phyloP scores from a whole-genome alignment of 2,797 vertebrate genomes.

The Takifugu ocellatus region DNA sequence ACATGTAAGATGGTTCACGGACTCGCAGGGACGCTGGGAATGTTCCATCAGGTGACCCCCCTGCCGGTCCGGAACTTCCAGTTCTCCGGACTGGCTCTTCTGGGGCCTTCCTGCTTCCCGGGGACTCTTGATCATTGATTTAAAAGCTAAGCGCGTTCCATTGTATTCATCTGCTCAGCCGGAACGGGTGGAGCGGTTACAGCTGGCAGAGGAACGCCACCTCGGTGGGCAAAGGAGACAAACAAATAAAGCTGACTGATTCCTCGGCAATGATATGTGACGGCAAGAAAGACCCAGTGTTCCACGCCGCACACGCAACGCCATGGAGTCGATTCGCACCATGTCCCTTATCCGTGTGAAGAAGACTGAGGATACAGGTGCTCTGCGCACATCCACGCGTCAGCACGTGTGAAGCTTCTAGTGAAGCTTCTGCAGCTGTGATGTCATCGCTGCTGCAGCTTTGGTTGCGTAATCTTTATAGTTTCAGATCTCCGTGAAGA shows the following conservation, averaged over 20 bases:
- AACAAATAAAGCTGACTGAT: slow-evolving; percentile 30
- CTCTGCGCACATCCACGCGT: too few relatives aligned
- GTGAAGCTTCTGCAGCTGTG: neutral
- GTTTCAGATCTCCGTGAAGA: slow-evolving; percentile 24
- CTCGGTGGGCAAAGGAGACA: slow-evolving; percentile 8
- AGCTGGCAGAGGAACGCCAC: slow-evolving; percentile 1
- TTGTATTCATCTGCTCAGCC: slow-evolving; percentile 26
- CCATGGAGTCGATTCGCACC: slow-evolving; percentile 11
- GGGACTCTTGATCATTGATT: slow-evolving; percentile 69
- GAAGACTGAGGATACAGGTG: too few relatives aligned
- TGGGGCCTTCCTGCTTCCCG: slow-evolving; percentile 63
- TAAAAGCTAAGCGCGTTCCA: slow-evolving; percentile 39
- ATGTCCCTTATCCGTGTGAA: slow-evolving; percentile 6
- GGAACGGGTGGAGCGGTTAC: slow-evolving; percentile 4
- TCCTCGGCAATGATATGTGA: slow-evolving; percentile 7
- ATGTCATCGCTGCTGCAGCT: neutral
- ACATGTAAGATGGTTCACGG: too few relatives aligned
- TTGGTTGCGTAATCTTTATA: slow-evolving; percentile 32
- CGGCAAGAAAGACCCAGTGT: slow-evolving; percentile 8
- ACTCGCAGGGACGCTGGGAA: too few relatives aligned
- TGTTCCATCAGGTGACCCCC: too few relatives aligned
- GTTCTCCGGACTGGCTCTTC: slow-evolving; percentile 27
- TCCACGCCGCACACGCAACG: slow-evolving; percentile 15
- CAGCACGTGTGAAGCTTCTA: too few relatives aligned
- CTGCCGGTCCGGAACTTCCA: slow-evolving; percentile 21